Evolutionary conservation across 2,888 invertebrate genomes (phyloP).

Genomic region (Therioaphis trifolii): DNA sequence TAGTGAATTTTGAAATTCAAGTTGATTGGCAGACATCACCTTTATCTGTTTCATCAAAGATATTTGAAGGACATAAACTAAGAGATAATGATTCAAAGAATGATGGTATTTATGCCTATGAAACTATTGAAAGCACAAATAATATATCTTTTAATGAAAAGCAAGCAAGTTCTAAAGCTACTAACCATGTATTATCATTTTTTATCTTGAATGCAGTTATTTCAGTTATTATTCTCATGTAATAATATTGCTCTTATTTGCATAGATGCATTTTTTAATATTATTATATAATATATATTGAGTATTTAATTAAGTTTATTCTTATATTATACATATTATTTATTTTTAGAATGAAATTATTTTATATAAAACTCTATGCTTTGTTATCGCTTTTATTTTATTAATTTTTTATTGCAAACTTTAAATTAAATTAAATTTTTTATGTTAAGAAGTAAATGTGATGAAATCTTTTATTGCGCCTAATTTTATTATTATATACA

Average conservation of each 20-base stretch:
- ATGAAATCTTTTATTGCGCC: no score
- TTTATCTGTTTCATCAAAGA: not conserved
- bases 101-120: conserved; percentile 24
- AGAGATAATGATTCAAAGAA: not conserved
- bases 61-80: not conserved
- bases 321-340: not conserved
- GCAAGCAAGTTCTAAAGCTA: conserved; percentile 34
- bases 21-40: not conserved
- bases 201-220: not conserved
- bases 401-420: no score
- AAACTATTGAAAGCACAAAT: conserved; percentile 40
- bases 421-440: no score
- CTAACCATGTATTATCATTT: not conserved
- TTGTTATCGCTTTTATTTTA: no score
- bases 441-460: no score
- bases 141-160: conserved; percentile 9
- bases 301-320: conserved; percentile 24
- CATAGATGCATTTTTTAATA: not conserved
- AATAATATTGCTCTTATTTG: conserved; percentile 1
- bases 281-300: not conserved
- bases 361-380: no score
- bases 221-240: conserved; percentile 1
- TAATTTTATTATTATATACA: no score
- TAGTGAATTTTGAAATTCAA: conserved; percentile 49
- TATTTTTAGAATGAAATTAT: conserved; percentile 6